Evolutionary conservation across 2,888 invertebrate species (phyloP).

Genomic region (Cylloceria caligata): DNA sequence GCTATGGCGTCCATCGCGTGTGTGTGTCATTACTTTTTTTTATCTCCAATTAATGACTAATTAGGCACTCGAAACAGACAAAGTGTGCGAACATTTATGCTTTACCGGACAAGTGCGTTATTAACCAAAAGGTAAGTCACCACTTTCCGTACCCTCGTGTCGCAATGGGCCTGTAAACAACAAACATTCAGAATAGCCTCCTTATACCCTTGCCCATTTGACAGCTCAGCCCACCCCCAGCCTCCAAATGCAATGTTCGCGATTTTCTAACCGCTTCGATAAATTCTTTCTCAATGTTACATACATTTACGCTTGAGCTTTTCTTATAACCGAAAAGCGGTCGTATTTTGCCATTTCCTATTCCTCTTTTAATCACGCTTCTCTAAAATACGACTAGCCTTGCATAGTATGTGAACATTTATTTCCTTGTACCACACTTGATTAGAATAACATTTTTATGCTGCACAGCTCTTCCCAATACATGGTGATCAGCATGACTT

Average conservation of each 20-base stretch:
- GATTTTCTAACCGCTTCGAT: background rate
- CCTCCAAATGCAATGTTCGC: background rate
- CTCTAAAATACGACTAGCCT: too few relatives aligned
- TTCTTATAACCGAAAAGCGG: background rate
- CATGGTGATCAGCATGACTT: too few relatives aligned
- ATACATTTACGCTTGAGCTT: background rate
- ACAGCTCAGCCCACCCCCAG: constrained; percentile 70
- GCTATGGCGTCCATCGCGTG: constrained; percentile 82
- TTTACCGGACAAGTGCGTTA: constrained; percentile 32
- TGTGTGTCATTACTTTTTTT: constrained; percentile 72
- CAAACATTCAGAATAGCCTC: constrained; percentile 58
- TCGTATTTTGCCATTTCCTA: background rate
- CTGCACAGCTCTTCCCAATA: too few relatives aligned
- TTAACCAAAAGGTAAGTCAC: constrained; percentile 56
- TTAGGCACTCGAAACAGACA: constrained; percentile 64
- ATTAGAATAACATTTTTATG: too few relatives aligned
- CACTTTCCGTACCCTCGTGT: constrained; percentile 25
- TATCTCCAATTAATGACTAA: constrained; percentile 76
- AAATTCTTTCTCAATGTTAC: background rate
- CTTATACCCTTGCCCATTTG: constrained; percentile 70
- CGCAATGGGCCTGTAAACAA: constrained; percentile 58
- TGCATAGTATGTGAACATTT: too few relatives aligned
- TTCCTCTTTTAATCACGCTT: too few relatives aligned
- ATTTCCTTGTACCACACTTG: too few relatives aligned
- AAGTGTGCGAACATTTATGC: constrained; percentile 43